Conservation (phyloP, 2,888 invertebrate species). For the Eristalis arbustorum region DNA sequence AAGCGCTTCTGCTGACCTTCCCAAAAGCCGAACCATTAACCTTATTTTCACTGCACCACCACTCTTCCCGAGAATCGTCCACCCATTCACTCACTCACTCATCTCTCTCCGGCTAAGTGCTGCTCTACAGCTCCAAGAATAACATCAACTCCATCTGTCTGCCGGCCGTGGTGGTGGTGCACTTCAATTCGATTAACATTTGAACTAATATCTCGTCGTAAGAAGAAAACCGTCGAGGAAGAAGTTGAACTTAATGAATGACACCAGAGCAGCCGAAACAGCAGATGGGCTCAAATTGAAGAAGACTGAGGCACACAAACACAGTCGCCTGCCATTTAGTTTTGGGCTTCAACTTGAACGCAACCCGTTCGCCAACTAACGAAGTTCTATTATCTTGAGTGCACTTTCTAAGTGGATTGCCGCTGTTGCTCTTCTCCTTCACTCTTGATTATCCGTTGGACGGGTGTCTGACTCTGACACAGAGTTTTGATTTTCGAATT, state of each 20-base stretch:
- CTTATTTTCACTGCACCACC: constrained; percentile 22
- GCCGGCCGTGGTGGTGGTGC: constrained; percentile 22
- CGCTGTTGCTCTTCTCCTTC: constrained; percentile 10
- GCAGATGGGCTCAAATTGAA: not conserved
- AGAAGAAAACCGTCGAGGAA: constrained; percentile 39
- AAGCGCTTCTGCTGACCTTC: constrained; percentile 59
- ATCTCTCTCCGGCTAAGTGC: constrained; percentile 40
- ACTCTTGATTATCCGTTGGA: not conserved
- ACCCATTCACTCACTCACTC: constrained; percentile 34
- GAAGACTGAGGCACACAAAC: not conserved
- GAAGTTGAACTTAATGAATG: constrained; percentile 55
- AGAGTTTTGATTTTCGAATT: constrained; percentile 43
- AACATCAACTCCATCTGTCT: constrained; percentile 43
- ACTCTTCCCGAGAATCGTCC: not conserved
- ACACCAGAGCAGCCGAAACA: constrained; percentile 22
- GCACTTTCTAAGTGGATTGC: constrained; percentile 71
- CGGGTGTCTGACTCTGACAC: not conserved
- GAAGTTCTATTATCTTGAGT: constrained; percentile 73
- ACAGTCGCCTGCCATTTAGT: constrained; percentile 15
- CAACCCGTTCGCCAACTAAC: constrained; percentile 54
- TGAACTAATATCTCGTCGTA: constrained; percentile 63
- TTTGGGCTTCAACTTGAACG: not conserved
- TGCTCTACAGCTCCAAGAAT: constrained; percentile 45
- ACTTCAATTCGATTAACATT: constrained; percentile 71
- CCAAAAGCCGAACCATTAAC: constrained; percentile 68